phyloP scores from a whole-genome alignment of 2,888 invertebrate species.

The Tipula lateralis region DNA sequence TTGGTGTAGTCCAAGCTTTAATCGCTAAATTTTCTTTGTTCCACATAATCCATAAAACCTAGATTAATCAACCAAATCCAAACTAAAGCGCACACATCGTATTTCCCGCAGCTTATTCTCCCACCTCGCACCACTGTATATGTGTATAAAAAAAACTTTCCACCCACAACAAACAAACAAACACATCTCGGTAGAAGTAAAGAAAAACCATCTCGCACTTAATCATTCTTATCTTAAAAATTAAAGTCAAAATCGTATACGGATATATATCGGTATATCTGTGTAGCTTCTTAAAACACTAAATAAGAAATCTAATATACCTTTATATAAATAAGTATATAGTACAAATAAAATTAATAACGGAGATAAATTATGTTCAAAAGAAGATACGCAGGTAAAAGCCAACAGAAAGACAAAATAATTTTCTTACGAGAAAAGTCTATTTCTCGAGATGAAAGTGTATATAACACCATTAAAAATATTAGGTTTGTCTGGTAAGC shows the following conservation, averaged over 20 bases:
- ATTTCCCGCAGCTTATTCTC: no score
- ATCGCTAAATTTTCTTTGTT: no score
- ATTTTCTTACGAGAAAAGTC: background rate
- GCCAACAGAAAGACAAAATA: background rate
- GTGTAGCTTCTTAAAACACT: background rate
- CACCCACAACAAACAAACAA: background rate
- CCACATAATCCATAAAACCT: no score
- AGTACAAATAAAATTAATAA: background rate
- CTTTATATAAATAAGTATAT: background rate
- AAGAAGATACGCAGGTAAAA: background rate
- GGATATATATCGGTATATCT: background rate
- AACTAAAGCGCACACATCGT: no score
- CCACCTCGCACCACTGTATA: no score
- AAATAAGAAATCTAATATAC: slow-evolving; percentile 1
- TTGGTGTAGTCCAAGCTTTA: no score
- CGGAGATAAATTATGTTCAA: background rate
- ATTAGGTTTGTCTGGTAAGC: background rate
- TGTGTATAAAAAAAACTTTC: background rate
- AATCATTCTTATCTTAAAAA: slow-evolving; percentile 19
- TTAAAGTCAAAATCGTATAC: background rate
- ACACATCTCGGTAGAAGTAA: background rate
- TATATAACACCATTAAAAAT: background rate
- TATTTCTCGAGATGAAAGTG: background rate
- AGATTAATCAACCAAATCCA: no score
- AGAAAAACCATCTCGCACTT: background rate